These are phyloP conservation scores for Sapajus apella DNA, from an alignment of 2,113 vertebrate genomes.

Conservation along the genomic window DNA sequence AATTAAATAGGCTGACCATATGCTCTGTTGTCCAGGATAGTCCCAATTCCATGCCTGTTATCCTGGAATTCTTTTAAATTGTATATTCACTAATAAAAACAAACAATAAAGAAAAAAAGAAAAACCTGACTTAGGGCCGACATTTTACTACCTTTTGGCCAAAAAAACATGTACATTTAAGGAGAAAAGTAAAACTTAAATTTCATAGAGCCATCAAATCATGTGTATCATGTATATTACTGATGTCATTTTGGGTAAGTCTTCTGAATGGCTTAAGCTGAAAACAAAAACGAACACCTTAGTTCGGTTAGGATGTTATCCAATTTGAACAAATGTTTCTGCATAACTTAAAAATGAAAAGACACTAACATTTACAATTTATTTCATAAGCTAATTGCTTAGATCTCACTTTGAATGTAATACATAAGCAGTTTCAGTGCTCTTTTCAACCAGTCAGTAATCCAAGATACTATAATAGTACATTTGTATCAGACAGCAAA, in stretches of 20 bases:
- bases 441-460: background rate
- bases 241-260: background rate
- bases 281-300: background rate
- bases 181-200: conserved; percentile 35
- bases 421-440: background rate
- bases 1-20: background rate
- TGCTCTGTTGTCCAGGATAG: background rate
- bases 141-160: background rate
- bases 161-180: background rate
- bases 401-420: background rate
- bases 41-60: background rate
- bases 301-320: background rate
- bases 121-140: background rate
- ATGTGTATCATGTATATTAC: background rate
- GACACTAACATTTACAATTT: background rate
- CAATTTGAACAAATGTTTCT: conserved; percentile 1
- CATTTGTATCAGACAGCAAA: background rate
- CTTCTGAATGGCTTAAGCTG: background rate
- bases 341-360: background rate
- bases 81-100: background rate
- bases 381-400: background rate
- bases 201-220: background rate
- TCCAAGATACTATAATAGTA: background rate
- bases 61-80: conserved; percentile 1
- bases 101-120: background rate